Evolutionary conservation across 2,113 vertebrate species (phyloP).

Genomic region (Oreochromis aureus): DNA sequence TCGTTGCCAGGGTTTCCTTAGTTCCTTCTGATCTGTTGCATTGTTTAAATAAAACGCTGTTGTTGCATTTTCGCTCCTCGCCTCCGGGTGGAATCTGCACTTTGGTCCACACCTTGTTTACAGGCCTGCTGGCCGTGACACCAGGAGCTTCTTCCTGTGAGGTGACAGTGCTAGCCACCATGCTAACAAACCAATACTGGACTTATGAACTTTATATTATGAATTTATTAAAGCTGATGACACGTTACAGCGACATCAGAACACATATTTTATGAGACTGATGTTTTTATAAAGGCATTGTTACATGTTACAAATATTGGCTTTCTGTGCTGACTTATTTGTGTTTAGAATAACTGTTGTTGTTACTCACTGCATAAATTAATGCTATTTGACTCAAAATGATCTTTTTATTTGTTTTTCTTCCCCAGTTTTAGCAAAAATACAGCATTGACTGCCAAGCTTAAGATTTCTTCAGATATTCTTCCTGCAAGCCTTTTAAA

Average conservation of each 20-base stretch:
- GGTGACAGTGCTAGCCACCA: neutral
- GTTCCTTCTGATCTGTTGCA: neutral
- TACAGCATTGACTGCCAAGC: neutral
- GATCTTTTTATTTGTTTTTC: neutral
- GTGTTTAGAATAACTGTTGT: neutral
- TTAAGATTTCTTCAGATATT: neutral
- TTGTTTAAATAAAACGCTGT: neutral
- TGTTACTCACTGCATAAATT: neutral
- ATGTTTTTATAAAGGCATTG: neutral
- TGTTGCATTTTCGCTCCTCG: neutral
- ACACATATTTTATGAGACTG: neutral
- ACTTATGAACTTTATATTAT: neutral
- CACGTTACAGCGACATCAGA: neutral
- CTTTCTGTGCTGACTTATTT: fast-evolving
- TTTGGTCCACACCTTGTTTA: neutral
- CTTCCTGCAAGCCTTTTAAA: neutral
- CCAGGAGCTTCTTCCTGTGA: neutral
- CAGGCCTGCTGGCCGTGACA: neutral
- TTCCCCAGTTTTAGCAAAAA: neutral
- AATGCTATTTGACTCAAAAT: neutral
- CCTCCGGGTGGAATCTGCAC: neutral
- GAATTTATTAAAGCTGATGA: neutral
- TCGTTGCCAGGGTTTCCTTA: fast-evolving
- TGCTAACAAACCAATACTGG: neutral
- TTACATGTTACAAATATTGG: neutral